phyloP scores from a whole-genome alignment of 1,140 invertebrate species.

The Alviniconcha marisindica region DNA sequence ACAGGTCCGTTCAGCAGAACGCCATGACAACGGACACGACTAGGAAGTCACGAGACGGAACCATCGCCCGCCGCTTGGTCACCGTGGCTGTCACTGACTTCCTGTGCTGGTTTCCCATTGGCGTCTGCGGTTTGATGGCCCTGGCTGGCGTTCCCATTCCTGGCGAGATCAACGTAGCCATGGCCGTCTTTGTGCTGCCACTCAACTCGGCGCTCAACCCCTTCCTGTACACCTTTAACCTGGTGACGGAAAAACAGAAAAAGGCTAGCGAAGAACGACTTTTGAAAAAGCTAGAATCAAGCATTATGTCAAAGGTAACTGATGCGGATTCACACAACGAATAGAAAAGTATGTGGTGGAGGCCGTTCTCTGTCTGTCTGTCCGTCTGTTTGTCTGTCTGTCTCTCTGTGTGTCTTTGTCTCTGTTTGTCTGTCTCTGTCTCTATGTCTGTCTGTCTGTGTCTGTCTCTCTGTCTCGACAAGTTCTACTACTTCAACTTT shows the following conservation, averaged over 20 bases:
- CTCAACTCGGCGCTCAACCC: slow-evolving; percentile 57
- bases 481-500: no score
- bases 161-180: slow-evolving; percentile 50
- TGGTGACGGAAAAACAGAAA: neutral
- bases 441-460: no score
- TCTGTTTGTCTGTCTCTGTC: no score
- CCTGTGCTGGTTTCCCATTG: slow-evolving; percentile 34
- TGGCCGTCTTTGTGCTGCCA: slow-evolving; percentile 53
- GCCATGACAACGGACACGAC: neutral
- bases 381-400: no score
- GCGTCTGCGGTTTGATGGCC: slow-evolving; percentile 41
- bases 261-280: neutral
- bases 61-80: slow-evolving; percentile 45
- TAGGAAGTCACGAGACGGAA: slow-evolving; percentile 27
- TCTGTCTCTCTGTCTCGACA: no score
- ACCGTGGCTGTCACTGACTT: slow-evolving; percentile 42
- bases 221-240: slow-evolving; percentile 51
- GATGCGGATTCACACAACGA: no score
- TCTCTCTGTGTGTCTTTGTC: no score
- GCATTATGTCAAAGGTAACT: no score
- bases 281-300: no score
- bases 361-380: no score
- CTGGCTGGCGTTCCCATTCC: slow-evolving; percentile 37
- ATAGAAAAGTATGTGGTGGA: no score
- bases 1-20: slow-evolving; percentile 26